Base-by-base conservation (phyloP, 2,888 invertebrate species). In the Agrochola lychnidis region DNA sequence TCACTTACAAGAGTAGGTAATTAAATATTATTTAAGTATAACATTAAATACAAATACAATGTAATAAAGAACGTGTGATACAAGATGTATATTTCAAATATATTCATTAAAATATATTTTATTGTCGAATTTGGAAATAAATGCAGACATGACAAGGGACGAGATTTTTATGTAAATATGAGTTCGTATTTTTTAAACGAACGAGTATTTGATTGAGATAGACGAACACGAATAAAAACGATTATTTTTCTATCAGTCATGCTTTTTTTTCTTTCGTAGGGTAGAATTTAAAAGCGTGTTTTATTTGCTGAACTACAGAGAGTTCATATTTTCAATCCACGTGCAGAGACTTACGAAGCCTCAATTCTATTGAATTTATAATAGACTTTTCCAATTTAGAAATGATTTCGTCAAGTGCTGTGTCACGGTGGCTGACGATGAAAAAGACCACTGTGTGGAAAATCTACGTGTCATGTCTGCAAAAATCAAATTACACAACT, bases 71-170 rank as follows among this genome's bases (percentile, higher is more conserved):
- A 70, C 30, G 77, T 70, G 78, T 76, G 70, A 56, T 78, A 79
- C 57, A 80, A 73, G 76, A 64, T 70, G 70, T 76, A 69, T 73
- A 76, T 67, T 62, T 71, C 45, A 73, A 71, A 70, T 68, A 64
- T 77, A 78, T 68, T 73, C 64, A 69, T 82, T 82, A 61, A 78
- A 78, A 81, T 78, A 83, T 74, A 64, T 79, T 74, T 86, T 86
- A 85, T 86, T 86, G 83, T 88, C 86, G 14, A 86, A 86, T 86
- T 83, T 69, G 42, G 62, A 78, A 78, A 73, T 64, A 75, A 70
- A 77, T 63, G 73, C 78, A 85, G 83, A 78, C 86, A 81, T 83
- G 88, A 87, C 76, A 63, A 59, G 42, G 1, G 53, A 45, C 25
- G n/a, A 42, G 4, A 56, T 64, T 66, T 66, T 64, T 62, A 68